These are phyloP conservation scores for Eupithecia subumbrata DNA, from an alignment of 2,888 invertebrate genomes.

Conservation along the genomic window DNA sequence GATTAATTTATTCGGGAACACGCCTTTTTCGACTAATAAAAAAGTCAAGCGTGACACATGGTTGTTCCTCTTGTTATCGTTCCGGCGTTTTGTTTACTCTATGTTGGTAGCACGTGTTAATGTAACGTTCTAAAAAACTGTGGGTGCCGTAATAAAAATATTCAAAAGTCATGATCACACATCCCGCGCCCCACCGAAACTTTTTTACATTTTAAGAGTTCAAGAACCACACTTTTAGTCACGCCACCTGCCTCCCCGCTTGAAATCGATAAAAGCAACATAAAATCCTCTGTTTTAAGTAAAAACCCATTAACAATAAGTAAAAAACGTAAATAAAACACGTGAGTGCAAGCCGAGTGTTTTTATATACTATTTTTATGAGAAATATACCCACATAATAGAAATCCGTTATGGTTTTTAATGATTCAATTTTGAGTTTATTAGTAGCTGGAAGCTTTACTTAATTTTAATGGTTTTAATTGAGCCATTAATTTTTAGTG, in stretches of 20 bases:
- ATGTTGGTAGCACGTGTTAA: constrained; percentile 70
- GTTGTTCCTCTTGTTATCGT: constrained; percentile 48
- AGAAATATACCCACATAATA: constrained; percentile 41
- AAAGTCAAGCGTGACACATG: constrained; percentile 61
- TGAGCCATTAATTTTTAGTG: constrained; percentile 49
- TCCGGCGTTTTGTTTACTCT: constrained; percentile 57
- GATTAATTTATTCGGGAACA: constrained; percentile 64
- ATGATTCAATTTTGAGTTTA: constrained; percentile 40
- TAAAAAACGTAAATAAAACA: constrained; percentile 63
- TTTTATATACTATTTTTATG: constrained; percentile 39
- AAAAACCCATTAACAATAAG: constrained; percentile 70
- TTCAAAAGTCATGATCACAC: constrained; percentile 57
- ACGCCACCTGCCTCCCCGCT: constrained; percentile 54
- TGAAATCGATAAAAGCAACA: constrained; percentile 61
- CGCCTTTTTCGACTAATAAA: constrained; percentile 50
- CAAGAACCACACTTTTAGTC: constrained; percentile 47
- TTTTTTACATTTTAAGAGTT: constrained; percentile 40
- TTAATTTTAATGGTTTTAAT: constrained; percentile 51
- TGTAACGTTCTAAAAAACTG: constrained; percentile 56
- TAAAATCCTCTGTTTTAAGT: constrained; percentile 63
- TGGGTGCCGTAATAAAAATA: constrained; percentile 49
- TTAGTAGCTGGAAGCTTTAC: constrained; percentile 45
- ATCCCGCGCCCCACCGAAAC: constrained; percentile 34
- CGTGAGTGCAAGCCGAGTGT: constrained; percentile 45
- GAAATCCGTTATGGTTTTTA: constrained; percentile 42